phyloP scores from a whole-genome alignment of 2,797 vertebrate genomes.

The Buceros bicornis region DNA sequence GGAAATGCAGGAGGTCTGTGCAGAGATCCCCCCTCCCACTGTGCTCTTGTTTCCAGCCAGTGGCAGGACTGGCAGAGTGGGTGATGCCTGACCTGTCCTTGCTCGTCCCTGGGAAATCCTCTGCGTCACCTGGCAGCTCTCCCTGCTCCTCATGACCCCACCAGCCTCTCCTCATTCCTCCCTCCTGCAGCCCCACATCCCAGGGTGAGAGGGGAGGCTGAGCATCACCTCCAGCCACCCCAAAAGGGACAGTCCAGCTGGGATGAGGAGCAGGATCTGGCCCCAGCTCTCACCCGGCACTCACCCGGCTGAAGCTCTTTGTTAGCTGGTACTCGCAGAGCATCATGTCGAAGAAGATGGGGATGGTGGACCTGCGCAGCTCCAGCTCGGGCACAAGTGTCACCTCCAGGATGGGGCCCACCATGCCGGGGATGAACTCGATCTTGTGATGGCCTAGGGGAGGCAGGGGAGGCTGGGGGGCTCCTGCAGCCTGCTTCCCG shows the following conservation, averaged over 20 bases:
- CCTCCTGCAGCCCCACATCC: not conserved
- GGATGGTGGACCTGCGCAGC: conserved; percentile 71
- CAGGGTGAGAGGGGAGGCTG: not conserved
- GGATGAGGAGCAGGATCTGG: not conserved
- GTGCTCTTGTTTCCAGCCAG: not conserved
- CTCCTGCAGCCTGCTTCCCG: not conserved
- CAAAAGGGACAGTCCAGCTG: accelerated
- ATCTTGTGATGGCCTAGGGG: conserved; percentile 63
- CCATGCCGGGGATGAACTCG: conserved; percentile 67
- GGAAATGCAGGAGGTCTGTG: not conserved
- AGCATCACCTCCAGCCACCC: not conserved
- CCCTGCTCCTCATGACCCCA: not conserved
- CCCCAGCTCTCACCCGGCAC: not conserved
- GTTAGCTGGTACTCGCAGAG: conserved; percentile 66
- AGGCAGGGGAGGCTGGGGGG: not conserved
- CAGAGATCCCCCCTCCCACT: not conserved
- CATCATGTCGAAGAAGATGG: conserved; percentile 78
- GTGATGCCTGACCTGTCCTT: not conserved
- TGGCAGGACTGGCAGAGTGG: not conserved
- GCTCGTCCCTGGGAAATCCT: not conserved
- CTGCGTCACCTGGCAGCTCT: accelerated
- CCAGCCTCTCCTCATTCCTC: not conserved
- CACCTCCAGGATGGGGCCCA: conserved; percentile 76
- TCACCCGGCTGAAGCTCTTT: conserved; percentile 50
- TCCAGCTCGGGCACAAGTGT: conserved; percentile 65